Percentiles rank a stretch among this genome's conserved stretches.
Conservation (phyloP, 2,113 vertebrate species). For the sheep (Ovis aries) region DNA sequence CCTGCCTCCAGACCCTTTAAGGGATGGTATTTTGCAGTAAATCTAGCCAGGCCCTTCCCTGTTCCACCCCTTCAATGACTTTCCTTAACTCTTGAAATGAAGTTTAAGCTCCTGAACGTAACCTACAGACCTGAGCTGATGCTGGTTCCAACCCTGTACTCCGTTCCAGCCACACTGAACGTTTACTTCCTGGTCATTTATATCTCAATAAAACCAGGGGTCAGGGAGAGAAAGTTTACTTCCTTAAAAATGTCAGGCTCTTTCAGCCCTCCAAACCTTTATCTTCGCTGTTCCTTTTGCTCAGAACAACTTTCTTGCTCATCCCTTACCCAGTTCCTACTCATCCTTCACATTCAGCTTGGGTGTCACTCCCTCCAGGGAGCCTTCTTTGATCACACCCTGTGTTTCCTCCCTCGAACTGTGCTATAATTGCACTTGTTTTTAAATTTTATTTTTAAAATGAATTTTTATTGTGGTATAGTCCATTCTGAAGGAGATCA, state of each 20-base stretch:
- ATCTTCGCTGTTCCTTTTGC: background rate
- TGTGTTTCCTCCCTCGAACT: background rate
- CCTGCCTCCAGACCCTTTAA: background rate
- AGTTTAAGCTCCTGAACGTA: background rate
- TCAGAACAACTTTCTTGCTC: background rate
- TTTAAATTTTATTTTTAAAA: background rate
- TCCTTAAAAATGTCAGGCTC: background rate
- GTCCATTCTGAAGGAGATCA: too few relatives aligned
- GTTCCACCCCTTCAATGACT: background rate
- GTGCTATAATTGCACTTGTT: background rate
- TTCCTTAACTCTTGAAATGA: background rate
- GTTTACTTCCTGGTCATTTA: background rate
- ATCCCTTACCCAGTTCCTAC: background rate
- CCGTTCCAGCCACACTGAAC: background rate
- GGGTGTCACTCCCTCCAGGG: background rate
- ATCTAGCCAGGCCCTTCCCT: background rate
- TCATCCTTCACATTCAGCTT: background rate
- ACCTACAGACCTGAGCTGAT: background rate
- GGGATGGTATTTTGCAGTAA: background rate
- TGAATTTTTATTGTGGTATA: background rate
- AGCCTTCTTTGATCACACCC: background rate
- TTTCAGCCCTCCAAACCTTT: background rate
- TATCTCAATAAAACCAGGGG: background rate
- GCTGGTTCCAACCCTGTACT: background rate
- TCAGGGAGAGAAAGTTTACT: background rate